A percentile compares a stretch with the other conserved stretches of the same genome.
These are phyloP conservation scores for Oplegnathus fasciatus DNA, from an alignment of 2,113 vertebrate species.

Conservation along the genomic window DNA sequence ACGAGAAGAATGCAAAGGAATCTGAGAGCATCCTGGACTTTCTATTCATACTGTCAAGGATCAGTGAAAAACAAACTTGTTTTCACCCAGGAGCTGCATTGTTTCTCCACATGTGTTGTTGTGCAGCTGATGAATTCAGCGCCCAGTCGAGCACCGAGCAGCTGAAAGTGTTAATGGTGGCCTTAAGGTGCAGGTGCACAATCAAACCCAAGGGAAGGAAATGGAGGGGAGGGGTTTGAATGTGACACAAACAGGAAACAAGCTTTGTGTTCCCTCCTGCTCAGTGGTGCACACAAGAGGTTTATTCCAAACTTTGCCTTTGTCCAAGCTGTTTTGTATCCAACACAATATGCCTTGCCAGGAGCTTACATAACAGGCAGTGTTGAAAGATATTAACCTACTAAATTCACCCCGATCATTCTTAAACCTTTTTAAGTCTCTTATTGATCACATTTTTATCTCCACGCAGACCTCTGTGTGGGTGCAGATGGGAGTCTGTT, in stretches of 20 bases:
- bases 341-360: conserved; percentile 45
- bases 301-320: conserved; percentile 41
- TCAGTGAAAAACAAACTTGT: conserved; percentile 67
- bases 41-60: conserved; percentile 62
- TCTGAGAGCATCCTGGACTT: conserved; percentile 56
- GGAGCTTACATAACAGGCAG: conserved; percentile 60
- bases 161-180: conserved; percentile 65
- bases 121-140: conserved; percentile 48
- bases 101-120: conserved; percentile 68
- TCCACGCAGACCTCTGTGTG: conserved; percentile 25
- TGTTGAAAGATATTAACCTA: conserved; percentile 47
- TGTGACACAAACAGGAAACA: conserved; percentile 81
- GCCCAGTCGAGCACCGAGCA: conserved; percentile 12
- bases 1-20: conserved; percentile 44
- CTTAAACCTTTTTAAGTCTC: conserved; percentile 2
- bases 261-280: conserved; percentile 62
- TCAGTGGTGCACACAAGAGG: conserved; percentile 22
- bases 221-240: conserved; percentile 73
- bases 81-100: conserved; percentile 65
- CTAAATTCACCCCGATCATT: conserved; percentile 13
- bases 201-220: conserved; percentile 73
- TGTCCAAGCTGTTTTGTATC: conserved; percentile 51
- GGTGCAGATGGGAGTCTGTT: conserved; percentile 19
- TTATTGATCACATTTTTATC: conserved; percentile 45
- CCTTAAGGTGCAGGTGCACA: conserved; percentile 76